Base-by-base conservation (phyloP, 1,140 invertebrate species). In the Drosophila grimshawi region DNA sequence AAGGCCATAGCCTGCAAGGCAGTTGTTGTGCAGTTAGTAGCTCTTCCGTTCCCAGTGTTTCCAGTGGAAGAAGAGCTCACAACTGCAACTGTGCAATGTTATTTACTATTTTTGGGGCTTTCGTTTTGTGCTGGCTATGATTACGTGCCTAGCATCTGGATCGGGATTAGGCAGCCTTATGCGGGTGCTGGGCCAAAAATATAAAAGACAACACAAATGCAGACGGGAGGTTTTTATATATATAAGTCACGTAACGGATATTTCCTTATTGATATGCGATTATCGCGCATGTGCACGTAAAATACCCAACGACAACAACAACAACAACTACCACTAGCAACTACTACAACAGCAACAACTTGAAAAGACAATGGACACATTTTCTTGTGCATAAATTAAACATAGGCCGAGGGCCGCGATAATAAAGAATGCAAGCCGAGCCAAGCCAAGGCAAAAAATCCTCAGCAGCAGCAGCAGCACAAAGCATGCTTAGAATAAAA, bases 161-260 rank as follows among this genome's bases (percentile, higher is more conserved):
- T 88, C 65, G 53, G 71, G 56, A 61, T 60, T 68, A 60, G 59
- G 48, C 49, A 35, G 5, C 52, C 61, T 46, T 81, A 74, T 81
- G 74, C 74, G 81, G 81, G 74, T 60, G 27, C 65, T 51, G 35
- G 30, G 49, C n/a, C 60, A 37, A 29, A 41, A n/a, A 27, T 48
- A 39, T 46, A 56, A 37, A 11, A 35, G 3, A 27, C 35, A 45
- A 56, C n/a, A 45, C 49, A 43, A 55, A 55, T 53, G 69, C 60
- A 80, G 70, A 56, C 35, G 41, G 57, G 35, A 30, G 73, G 63
- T 71, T 89, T 88, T 80, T 80, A 82, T 68, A 88, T 88, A 91
- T 91, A 91, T 91, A 82, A 90, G 90, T 91, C 90, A 91, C 90
- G 90, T 91, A 91, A 91, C 90, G 90, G 90, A 91, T 91, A 91